Evolutionary conservation across 2,113 vertebrate genomes (phyloP).

Genomic region (Melanerpes formicivorus): DNA sequence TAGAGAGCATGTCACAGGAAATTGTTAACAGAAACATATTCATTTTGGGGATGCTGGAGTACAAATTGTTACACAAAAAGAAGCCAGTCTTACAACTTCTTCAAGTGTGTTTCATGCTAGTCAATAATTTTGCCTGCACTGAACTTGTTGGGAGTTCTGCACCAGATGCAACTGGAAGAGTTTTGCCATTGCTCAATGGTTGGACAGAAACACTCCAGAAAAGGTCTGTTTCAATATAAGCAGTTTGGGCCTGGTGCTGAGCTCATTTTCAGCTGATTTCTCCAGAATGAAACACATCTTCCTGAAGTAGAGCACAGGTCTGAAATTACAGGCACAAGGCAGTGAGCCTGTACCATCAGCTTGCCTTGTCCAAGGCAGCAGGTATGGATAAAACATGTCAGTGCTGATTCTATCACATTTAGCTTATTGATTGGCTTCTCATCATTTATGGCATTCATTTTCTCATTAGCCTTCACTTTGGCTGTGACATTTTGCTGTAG

Average conservation of each 20-base stretch:
- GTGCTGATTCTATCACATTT: background rate
- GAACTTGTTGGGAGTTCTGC: background rate
- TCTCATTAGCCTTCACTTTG: background rate
- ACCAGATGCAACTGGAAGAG: background rate
- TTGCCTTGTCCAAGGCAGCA: background rate
- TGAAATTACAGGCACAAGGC: background rate
- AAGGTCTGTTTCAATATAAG: background rate
- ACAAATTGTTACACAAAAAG: background rate
- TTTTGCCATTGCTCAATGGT: background rate
- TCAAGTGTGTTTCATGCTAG: background rate
- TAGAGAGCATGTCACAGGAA: background rate
- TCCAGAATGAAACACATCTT: background rate
- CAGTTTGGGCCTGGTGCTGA: background rate
- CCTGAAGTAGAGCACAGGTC: background rate
- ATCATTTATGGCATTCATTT: background rate
- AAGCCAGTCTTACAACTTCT: background rate
- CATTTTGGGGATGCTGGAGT: background rate
- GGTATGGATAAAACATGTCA: background rate
- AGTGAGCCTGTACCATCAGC: background rate
- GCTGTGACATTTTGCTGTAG: background rate
- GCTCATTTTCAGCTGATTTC: background rate
- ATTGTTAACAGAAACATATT: background rate
- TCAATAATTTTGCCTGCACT: background rate
- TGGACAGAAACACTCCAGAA: background rate
- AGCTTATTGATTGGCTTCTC: background rate